A percentile compares a stretch with the other conserved stretches of the same genome.
phyloP scores from a whole-genome alignment of 1,140 invertebrate genomes.

The Asbolus verrucosus region DNA sequence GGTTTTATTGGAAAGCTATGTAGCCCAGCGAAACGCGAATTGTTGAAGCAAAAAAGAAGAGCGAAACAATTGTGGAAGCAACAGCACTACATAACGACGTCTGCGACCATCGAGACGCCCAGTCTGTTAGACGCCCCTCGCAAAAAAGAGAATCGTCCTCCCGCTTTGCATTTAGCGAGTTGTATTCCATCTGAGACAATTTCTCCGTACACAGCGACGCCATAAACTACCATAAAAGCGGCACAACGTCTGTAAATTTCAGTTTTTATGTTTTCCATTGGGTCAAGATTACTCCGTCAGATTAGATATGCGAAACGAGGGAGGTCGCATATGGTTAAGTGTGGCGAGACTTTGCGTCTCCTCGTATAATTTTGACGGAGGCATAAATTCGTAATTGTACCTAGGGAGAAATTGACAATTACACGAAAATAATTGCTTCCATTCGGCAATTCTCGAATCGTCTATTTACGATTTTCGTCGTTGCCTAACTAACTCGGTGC shows the following conservation, averaged over 20 bases:
- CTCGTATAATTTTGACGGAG: too few relatives aligned
- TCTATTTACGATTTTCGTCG: too few relatives aligned
- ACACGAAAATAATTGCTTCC: too few relatives aligned
- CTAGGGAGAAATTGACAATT: too few relatives aligned
- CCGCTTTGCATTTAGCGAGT: neutral
- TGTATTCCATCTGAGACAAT: slow-evolving; percentile 4
- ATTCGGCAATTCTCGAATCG: too few relatives aligned
- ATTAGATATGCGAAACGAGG: too few relatives aligned
- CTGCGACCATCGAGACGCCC: slow-evolving; percentile 12
- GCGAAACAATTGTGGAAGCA: neutral
- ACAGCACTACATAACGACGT: slow-evolving; percentile 9
- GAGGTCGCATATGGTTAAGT: too few relatives aligned
- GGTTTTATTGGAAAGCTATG: neutral
- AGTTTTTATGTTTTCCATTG: neutral
- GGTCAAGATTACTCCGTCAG: too few relatives aligned
- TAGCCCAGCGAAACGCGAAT: neutral
- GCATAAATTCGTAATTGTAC: too few relatives aligned
- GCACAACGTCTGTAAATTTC: neutral
- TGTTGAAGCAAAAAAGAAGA: slow-evolving; percentile 3
- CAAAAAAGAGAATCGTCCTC: neutral
- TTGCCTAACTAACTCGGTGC: too few relatives aligned
- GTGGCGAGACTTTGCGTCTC: too few relatives aligned
- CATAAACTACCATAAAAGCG: neutral
- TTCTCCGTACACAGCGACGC: neutral
- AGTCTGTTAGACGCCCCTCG: slow-evolving; percentile 7